These are phyloP conservation scores for Mus pahari DNA, from an alignment of 2,113 vertebrate species.

Conservation along the genomic window DNA sequence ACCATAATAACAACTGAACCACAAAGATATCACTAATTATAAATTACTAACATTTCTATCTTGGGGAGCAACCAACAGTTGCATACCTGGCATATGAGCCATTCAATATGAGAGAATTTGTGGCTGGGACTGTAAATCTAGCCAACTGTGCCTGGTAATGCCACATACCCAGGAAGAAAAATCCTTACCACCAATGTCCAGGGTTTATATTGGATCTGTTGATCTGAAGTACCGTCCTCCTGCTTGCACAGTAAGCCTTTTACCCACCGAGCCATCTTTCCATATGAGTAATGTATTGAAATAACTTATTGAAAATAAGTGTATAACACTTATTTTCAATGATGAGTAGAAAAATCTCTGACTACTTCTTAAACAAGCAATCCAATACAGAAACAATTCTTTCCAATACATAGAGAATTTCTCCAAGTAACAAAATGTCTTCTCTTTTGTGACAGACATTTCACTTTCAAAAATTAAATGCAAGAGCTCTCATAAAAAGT, in stretches of 20 bases:
- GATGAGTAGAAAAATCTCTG: neutral
- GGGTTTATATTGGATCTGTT: neutral
- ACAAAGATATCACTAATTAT: neutral
- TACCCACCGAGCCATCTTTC: neutral
- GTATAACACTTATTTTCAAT: neutral
- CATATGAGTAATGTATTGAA: neutral
- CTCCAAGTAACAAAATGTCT: neutral
- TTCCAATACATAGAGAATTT: neutral
- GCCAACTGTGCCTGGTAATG: neutral
- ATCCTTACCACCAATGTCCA: neutral
- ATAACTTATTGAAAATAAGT: too few species aligned
- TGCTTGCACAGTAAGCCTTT: neutral
- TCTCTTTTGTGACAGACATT: neutral
- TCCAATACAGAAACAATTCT: neutral
- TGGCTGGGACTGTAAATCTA: neutral
- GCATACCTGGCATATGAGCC: neutral
- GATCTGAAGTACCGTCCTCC: neutral
- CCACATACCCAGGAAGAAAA: neutral
- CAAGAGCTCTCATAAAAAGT: neutral
- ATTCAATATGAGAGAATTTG: neutral
- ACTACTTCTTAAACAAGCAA: neutral
- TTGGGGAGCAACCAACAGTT: too few species aligned
- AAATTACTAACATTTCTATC: neutral
- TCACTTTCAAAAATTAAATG: constrained; percentile 36
- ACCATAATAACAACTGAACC: neutral